Base-by-base conservation (phyloP, 1,140 invertebrate genomes). In the Zaprionus ghesquierei region DNA sequence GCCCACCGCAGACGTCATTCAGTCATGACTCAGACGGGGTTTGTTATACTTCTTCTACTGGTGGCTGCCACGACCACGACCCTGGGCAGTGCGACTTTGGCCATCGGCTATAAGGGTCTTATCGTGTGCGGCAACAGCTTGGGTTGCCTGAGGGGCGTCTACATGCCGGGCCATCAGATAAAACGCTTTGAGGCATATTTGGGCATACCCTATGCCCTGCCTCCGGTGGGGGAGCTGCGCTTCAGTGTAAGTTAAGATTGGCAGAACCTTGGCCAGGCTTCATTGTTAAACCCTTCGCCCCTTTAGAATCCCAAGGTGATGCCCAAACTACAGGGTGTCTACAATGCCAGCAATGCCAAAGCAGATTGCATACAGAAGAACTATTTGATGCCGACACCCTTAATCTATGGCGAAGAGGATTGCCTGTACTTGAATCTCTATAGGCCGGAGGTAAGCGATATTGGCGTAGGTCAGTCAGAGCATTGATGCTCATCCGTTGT, bases 381-480 rank as follows among this genome's bases (percentile, higher is more conserved):
- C 68, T 89, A 87, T 68, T 65, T 92, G 15, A 6, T 92, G 41
- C 89, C 89, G 2, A 79, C 68, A 22, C 87, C 89, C 0, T 10
- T 63, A 0, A 66, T 92, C 22, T 72, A 75, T 10, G 93, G 92
- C 12, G 41, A 74, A 2, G 94, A 95, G 82, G 94, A 95, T 81
- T 95, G 95, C 71, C 89, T 95, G 0, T 95, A 94, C 73, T 78
- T 95, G 12, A 95, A 95, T 76, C 92, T 95, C 15, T 95, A 94
- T 89, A 89, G 93, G 35, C 94, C 94, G 22, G 70, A 85, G 75
- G 94, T 94, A 71, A 79, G 73, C 70, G n/a, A 9, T 29, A 0
- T 22, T 10, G 22, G 3, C 22, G 0, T 29, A 6, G 29, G 9
- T 22, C 2, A 15, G 27, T 31, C n/a, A n/a, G 2, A 2, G 22